Evolutionary conservation across 2,797 vertebrate genomes (phyloP).

Genomic region (Carapus acus): DNA sequence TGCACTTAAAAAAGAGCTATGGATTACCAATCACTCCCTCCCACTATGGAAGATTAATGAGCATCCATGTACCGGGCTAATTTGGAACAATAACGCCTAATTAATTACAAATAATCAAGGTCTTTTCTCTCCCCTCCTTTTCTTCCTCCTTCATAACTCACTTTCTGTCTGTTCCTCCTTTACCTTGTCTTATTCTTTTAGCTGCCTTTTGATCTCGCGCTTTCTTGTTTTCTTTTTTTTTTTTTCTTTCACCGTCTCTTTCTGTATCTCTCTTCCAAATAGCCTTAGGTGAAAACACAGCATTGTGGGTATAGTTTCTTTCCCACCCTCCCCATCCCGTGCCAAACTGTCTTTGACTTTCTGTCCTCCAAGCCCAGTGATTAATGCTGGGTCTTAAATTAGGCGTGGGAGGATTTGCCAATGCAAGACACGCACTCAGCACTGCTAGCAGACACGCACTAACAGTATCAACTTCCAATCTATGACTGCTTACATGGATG

Average conservation of each 20-base stretch:
- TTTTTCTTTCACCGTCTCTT: conserved; percentile 14
- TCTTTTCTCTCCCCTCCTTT: conserved; percentile 70
- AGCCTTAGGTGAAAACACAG: conserved; percentile 70
- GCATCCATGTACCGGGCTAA: conserved; percentile 88
- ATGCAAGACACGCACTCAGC: conserved; percentile 63
- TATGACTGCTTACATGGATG: conserved; percentile 69
- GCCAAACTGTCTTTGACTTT: conserved; percentile 71
- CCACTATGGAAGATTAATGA: conserved; percentile 88
- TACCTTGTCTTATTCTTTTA: conserved; percentile 27
- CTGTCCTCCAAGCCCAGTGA: conserved; percentile 71
- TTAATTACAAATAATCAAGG: conserved; percentile 96
- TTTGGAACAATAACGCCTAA: conserved; percentile 98
- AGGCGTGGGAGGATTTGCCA: conserved; percentile 71
- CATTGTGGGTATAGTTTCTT: conserved; percentile 49
- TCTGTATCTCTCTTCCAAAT: conserved; percentile 43
- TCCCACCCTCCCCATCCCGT: conserved; percentile 6
- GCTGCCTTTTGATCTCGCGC: conserved; percentile 40
- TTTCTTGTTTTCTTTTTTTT: conserved; percentile 38
- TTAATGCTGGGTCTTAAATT: conserved; percentile 75
- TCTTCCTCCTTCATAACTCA: conserved; percentile 48
- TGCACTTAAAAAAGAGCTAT: conserved; percentile 81
- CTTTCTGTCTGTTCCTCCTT: conserved; percentile 36
- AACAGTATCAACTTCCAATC: conserved; percentile 70
- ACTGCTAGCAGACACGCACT: conserved; percentile 61
- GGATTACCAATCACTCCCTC: conserved; percentile 90